Evolutionary conservation across 2,113 vertebrate genomes (phyloP).

Genomic region (Sphaerodactylus townsendi): DNA sequence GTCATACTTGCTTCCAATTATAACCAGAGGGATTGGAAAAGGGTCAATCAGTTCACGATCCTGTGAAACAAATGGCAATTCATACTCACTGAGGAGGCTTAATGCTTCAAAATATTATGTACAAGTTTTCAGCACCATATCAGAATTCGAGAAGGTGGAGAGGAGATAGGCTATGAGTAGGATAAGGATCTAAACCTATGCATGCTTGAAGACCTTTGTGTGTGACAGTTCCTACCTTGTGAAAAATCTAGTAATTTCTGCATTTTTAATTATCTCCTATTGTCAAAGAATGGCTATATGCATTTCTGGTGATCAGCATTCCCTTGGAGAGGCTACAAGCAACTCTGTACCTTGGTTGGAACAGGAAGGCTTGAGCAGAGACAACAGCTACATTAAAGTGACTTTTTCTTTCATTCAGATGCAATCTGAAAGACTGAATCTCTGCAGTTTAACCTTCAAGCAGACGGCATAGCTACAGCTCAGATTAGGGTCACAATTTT

Average conservation of each 20-base stretch:
- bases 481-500: background rate
- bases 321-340: no score
- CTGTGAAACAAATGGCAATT: constrained; percentile 71
- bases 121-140: background rate
- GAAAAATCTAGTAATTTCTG: no score
- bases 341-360: no score
- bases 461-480: background rate
- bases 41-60: constrained; percentile 91
- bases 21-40: constrained; percentile 90
- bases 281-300: no score
- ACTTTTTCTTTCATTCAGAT: background rate
- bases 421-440: background rate
- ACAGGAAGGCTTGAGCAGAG: background rate
- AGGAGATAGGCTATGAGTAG: background rate
- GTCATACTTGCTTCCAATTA: constrained; percentile 96
- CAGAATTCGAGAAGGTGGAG: background rate
- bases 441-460: background rate
- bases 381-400: background rate
- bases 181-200: background rate
- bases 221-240: no score
- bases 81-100: background rate
- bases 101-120: background rate
- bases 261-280: no score
- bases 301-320: no score
- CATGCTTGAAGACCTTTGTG: no score